phyloP scores from a whole-genome alignment of 1,140 invertebrate species.

The Meteorus sp. region DNA sequence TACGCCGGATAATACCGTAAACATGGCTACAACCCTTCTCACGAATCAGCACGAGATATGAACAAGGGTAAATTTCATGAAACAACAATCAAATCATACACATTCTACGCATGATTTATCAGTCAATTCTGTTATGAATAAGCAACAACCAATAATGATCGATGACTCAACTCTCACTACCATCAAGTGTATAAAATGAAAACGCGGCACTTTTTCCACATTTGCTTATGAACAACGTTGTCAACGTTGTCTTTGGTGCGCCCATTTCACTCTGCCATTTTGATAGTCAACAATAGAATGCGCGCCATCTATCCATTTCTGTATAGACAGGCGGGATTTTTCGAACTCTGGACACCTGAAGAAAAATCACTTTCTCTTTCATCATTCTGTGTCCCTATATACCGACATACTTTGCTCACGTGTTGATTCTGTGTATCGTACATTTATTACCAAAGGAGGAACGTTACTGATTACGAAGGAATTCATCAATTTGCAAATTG shows the following conservation, averaged over 20 bases:
- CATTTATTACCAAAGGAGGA: no score
- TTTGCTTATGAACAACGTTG: slow-evolving; percentile 19
- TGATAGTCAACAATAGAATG: slow-evolving; percentile 48
- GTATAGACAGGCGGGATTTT: slow-evolving; percentile 37
- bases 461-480: no score
- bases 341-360: slow-evolving; percentile 32
- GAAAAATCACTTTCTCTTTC: slow-evolving; percentile 19
- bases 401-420: no score
- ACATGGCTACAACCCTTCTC: slow-evolving; percentile 45
- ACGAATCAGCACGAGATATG: slow-evolving; percentile 31
- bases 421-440: no score
- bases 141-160: no score
- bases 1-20: slow-evolving; percentile 39
- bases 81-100: no score
- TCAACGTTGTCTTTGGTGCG: slow-evolving; percentile 37
- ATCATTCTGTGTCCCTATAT: background rate
- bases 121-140: no score
- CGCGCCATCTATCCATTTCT: slow-evolving; percentile 41
- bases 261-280: slow-evolving; percentile 50
- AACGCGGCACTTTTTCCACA: slow-evolving; percentile 32
- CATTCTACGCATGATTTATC: no score
- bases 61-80: slow-evolving; percentile 14
- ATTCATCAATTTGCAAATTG: no score
- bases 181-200: background rate
- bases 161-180: no score